Evolutionary conservation across 2,113 vertebrate species (phyloP).

Genomic region (Nothocercus nigrocapillus): DNA sequence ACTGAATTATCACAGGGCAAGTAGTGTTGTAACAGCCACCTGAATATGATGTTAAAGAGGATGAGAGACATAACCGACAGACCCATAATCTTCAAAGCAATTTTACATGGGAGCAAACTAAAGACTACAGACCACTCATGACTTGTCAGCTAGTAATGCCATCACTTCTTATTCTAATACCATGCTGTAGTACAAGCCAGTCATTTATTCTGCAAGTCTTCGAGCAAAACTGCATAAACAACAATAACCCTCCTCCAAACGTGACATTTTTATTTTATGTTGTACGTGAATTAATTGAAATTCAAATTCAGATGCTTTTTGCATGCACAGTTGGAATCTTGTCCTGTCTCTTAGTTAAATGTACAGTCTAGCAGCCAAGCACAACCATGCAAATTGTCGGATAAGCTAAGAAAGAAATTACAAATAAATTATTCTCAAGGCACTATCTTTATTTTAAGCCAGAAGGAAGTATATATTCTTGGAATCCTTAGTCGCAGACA

Average conservation of each 20-base stretch:
- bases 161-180: slow-evolving; percentile 33
- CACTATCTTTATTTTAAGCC: slow-evolving; percentile 41
- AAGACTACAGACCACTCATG: slow-evolving; percentile 21
- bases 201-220: neutral
- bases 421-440: slow-evolving; percentile 36
- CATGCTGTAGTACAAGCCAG: slow-evolving; percentile 15
- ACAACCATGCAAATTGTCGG: neutral
- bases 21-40: slow-evolving; percentile 19
- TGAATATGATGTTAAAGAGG: slow-evolving; percentile 62
- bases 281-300: slow-evolving; percentile 54
- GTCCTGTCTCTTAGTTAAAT: slow-evolving; percentile 28
- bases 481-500: slow-evolving; percentile 6
- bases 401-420: slow-evolving; percentile 41
- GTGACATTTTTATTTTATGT: slow-evolving; percentile 39
- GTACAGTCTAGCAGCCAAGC: neutral
- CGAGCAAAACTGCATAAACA: slow-evolving; percentile 17
- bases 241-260: slow-evolving; percentile 29
- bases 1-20: slow-evolving; percentile 51
- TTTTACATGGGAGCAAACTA: neutral
- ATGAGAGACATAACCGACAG: slow-evolving; percentile 43
- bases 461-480: neutral
- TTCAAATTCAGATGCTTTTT: slow-evolving; percentile 26
- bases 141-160: slow-evolving; percentile 54
- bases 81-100: slow-evolving; percentile 14
- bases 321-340: slow-evolving; percentile 49